phyloP scores from a whole-genome alignment of 2,888 invertebrate species.

The Anthoptus insignis region DNA sequence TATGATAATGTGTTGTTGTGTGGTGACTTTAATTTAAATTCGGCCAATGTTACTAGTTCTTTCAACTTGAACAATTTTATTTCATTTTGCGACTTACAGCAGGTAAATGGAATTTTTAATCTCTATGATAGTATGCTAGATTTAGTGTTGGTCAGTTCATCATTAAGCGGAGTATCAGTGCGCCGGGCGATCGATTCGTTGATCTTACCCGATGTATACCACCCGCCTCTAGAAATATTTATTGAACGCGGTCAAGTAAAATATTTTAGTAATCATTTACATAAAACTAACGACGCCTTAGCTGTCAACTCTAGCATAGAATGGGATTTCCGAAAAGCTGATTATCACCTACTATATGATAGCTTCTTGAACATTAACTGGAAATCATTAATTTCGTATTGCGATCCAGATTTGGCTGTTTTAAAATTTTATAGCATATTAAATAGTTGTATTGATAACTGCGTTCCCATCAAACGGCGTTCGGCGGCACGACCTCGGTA shows the following conservation, averaged over 20 bases:
- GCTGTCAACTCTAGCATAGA: neutral
- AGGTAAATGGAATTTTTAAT: constrained; percentile 14
- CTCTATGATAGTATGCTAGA: neutral
- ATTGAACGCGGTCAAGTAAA: neutral
- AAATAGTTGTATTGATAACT: constrained; percentile 13
- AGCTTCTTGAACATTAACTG: neutral
- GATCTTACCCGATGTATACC: too few relatives aligned
- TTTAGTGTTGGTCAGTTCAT: constrained; percentile 2
- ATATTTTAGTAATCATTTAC: neutral
- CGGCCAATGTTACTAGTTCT: neutral
- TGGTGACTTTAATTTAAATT: neutral
- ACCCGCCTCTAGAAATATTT: constrained; percentile 5
- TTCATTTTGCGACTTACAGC: constrained; percentile 3
- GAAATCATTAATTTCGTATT: too few relatives aligned
- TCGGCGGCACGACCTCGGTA: constrained; percentile 1
- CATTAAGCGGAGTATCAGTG: neutral
- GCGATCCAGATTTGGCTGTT: neutral
- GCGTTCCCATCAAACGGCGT: neutral
- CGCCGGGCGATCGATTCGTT: neutral
- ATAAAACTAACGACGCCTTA: too few relatives aligned
- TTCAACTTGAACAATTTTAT: too few relatives aligned
- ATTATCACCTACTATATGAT: neutral
- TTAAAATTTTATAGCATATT: neutral
- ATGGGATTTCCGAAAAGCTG: neutral
- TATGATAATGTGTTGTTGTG: neutral